Percentiles rank a stretch among this genome's conserved stretches.
Conservation (phyloP, 2,888 invertebrate species). For the Cephonodes hylas region DNA sequence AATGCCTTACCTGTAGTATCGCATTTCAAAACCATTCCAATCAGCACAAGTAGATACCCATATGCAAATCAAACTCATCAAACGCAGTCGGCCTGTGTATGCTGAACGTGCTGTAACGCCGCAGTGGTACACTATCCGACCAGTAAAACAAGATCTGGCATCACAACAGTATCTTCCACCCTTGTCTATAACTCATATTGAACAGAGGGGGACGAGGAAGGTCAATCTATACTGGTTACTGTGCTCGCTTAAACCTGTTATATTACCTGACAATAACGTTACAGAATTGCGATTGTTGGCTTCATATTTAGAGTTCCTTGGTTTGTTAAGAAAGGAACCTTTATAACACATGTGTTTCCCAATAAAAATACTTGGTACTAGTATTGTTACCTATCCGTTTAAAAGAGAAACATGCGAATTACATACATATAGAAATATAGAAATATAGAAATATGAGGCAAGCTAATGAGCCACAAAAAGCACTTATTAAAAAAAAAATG, state of each 20-base stretch:
- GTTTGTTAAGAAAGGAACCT: too few species aligned
- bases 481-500: too few species aligned
- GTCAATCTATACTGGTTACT: background rate
- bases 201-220: background rate
- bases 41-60: background rate
- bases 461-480: too few species aligned
- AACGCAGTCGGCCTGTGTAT: background rate
- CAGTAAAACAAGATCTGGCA: background rate
- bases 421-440: too few species aligned
- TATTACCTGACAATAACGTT: background rate
- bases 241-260: background rate
- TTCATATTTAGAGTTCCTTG: background rate
- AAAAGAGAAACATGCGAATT: too few species aligned
- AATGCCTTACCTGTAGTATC: background rate
- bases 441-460: too few species aligned
- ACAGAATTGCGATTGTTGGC: background rate
- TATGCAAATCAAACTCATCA: conserved; percentile 1
- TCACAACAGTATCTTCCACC: background rate
- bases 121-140: background rate
- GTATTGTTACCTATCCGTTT: too few species aligned
- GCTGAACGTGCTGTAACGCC: conserved; percentile 9
- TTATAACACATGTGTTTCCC: too few species aligned
- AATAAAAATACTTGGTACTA: too few species aligned
- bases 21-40: background rate
- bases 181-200: background rate